Conservation (phyloP, 2,113 vertebrate genomes). For the Antechinus stuartii region DNA sequence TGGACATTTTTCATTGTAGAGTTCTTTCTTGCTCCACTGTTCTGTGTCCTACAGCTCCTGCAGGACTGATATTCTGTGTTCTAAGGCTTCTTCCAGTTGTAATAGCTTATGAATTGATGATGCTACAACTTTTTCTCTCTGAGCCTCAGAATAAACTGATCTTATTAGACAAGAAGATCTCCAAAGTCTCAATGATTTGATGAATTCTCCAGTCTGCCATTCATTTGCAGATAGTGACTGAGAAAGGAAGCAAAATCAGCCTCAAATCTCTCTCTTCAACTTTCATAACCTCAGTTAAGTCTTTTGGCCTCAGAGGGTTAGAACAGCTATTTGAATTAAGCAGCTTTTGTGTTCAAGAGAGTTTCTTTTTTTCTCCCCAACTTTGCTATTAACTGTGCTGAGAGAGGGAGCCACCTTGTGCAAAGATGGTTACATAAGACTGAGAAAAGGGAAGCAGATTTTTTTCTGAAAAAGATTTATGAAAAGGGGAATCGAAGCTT, state of each 20-base stretch:
- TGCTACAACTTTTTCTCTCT: neutral
- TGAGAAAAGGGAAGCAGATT: neutral
- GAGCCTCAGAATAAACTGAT: neutral
- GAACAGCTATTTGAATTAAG: neutral
- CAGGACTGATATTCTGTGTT: neutral
- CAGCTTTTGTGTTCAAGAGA: neutral
- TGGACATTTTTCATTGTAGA: neutral
- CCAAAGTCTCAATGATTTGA: neutral
- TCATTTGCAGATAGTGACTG: neutral
- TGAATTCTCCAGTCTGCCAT: neutral
- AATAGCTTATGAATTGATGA: neutral
- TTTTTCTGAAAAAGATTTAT: neutral
- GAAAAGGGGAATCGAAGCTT: neutral
- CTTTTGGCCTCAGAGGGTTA: neutral
- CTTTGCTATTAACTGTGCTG: neutral
- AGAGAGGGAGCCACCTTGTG: neutral
- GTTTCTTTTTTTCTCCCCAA: neutral
- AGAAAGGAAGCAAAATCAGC: neutral
- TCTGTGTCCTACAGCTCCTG: neutral
- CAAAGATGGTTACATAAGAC: neutral
- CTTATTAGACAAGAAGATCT: neutral
- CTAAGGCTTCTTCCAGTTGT: neutral
- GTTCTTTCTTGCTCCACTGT: neutral
- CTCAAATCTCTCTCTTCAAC: neutral
- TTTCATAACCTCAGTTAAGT: neutral